Conservation (phyloP, 1,140 invertebrate species). For the Idris sp. region DNA sequence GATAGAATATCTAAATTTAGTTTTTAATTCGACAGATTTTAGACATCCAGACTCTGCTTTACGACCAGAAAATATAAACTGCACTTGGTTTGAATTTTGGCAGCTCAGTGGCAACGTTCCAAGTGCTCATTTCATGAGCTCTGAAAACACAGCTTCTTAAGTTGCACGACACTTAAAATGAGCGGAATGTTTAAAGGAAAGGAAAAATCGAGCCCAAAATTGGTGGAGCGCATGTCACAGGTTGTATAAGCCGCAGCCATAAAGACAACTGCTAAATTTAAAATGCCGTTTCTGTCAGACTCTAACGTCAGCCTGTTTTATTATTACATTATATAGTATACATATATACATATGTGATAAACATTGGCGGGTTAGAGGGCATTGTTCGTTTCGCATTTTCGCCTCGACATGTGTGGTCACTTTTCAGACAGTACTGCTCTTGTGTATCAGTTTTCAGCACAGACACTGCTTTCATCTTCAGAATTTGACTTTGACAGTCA, state of each 20-base stretch:
- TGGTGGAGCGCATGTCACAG: constrained; percentile 5
- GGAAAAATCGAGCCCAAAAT: constrained; percentile 8
- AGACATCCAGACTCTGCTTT: no score
- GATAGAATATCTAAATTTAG: no score
- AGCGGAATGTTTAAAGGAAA: constrained; percentile 7
- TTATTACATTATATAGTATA: not conserved
- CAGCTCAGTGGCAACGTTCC: constrained; percentile 63
- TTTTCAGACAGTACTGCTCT: constrained; percentile 4
- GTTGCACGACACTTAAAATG: constrained; percentile 28
- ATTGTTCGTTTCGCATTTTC: constrained; percentile 14
- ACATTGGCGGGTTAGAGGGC: not conserved
- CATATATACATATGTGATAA: no score
- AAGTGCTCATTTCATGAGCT: constrained; percentile 39
- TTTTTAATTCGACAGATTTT: no score
- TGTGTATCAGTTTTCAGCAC: no score
- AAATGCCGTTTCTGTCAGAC: constrained; percentile 4
- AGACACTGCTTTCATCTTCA: no score
- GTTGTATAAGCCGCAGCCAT: not conserved
- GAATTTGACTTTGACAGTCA: no score
- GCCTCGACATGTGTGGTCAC: constrained; percentile 8
- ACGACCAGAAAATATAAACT: constrained; percentile 24
- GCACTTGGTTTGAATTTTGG: constrained; percentile 56
- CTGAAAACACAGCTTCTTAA: constrained; percentile 27
- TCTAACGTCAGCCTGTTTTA: not conserved
- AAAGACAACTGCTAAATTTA: constrained; percentile 34